A percentile compares a stretch with the other conserved stretches of the same genome.
These are phyloP conservation scores for Symphodus melops DNA, from an alignment of 2,113 vertebrate genomes.

Conservation along the genomic window DNA sequence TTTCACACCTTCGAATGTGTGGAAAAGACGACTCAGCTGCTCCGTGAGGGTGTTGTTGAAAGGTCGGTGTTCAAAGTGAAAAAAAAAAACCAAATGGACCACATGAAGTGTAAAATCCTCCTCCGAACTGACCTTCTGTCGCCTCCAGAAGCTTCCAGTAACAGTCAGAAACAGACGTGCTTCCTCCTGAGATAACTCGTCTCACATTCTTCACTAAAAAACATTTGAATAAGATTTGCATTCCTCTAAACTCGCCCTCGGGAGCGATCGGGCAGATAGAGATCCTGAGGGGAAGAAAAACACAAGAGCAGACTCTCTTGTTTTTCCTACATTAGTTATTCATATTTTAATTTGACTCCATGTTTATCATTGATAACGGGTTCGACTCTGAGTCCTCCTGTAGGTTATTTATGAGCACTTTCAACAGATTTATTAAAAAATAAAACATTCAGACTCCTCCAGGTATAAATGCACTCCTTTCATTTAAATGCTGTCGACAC, in stretches of 20 bases:
- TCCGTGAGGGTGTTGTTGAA: conserved; percentile 17
- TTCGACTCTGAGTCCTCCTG: too few species aligned
- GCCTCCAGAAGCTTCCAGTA: conserved; percentile 15
- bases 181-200: background rate
- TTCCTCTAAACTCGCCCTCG: background rate
- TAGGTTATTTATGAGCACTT: too few species aligned
- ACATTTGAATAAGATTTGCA: conserved; percentile 55
- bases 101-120: conserved; percentile 15
- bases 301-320: too few species aligned
- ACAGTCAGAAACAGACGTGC: background rate
- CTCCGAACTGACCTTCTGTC: conserved; percentile 12
- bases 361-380: too few species aligned
- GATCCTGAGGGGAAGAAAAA: background rate
- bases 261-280: background rate
- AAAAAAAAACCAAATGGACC: conserved; percentile 7
- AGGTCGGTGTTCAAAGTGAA: conserved; percentile 16
- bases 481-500: too few species aligned
- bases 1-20: conserved; percentile 13
- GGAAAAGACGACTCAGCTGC: conserved; percentile 22
- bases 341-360: too few species aligned
- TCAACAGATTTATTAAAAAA: too few species aligned
- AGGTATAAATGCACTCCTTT: too few species aligned
- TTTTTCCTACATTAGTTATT: too few species aligned
- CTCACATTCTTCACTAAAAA: conserved; percentile 11
- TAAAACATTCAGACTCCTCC: too few species aligned